Base-by-base conservation (phyloP, 2,888 invertebrate genomes). In the Leptinotarsa juncta region DNA sequence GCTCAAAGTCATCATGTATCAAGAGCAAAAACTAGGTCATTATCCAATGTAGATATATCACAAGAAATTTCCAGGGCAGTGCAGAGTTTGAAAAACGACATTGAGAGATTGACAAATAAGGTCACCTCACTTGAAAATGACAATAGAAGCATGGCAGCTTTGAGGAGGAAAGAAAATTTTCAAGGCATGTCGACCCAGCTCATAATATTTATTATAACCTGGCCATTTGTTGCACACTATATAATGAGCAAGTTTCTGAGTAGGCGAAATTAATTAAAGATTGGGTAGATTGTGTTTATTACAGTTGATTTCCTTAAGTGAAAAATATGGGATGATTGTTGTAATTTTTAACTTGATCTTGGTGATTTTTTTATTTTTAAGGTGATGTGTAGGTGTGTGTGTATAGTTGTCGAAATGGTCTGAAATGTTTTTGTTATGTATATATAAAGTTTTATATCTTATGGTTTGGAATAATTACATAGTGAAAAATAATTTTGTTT, bases 171-270 rank as follows among this genome's bases (percentile, higher is more conserved):
- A 70, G 76, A 77, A 68, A 76, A 81, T 42, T 83, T 85, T 48
- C 78, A 78, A 32, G 83, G 82, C 50, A 71, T 87, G 12, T 83
- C 85, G 15, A 81, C 89, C 32, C 88, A 89, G 4, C 89, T 93
- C 1, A 87, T 93, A 69, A 84, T 89, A 67, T 88, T 94, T 77
- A 85, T 94, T 79, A 82, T 93, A 32, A 77, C 91, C 73, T 94
- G 94, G 94, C 94, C 94, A 5, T 89, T 94, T 83, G 78, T 93
- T 66, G 92, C 90, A 4, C 90, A 81, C 78, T 84, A 87, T 77
- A 81, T 88, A 65, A 82, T 86, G 80, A 85, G 85, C 78, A 82
- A 85, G 77, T 85, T 83, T 80, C 69, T 84, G 68, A 71, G 79
- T 42, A 83, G 80, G 73, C 77, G 81, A 71, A 82, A 82, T 55